A percentile compares a stretch with the other conserved stretches of the same genome.
Conservation (phyloP, 2,797 vertebrate genomes). For the Anomalospiza imberbis region DNA sequence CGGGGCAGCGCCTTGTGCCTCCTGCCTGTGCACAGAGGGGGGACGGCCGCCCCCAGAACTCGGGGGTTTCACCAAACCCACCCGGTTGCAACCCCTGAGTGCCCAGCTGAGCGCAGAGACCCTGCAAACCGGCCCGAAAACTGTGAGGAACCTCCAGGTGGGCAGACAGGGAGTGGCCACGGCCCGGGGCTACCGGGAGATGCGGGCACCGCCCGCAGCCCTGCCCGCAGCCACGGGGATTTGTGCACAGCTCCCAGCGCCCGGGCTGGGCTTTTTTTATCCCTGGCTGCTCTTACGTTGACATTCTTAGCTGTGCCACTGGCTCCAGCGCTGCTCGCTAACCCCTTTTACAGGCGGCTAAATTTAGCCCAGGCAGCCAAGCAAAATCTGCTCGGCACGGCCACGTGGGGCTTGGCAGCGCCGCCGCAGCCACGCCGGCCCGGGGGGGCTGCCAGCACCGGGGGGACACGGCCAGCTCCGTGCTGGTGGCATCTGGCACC, state of each 20-base stretch:
- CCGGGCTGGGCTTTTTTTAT: conserved; percentile 50
- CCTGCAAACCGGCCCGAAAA: not conserved
- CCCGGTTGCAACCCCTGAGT: rapidly evolving
- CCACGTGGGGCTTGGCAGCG: not conserved
- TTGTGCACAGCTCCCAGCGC: conserved; percentile 33
- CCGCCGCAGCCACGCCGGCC: not conserved
- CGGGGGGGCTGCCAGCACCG: not conserved
- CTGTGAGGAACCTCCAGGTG: rapidly evolving
- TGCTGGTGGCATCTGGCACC: not conserved
- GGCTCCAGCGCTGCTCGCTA: conserved; percentile 46
- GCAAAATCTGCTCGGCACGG: conserved; percentile 49
- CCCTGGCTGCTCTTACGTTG: conserved; percentile 54
- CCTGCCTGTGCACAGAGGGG: rapidly evolving
- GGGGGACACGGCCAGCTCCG: not conserved
- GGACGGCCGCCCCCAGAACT: not conserved
- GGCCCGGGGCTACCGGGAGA: rapidly evolving
- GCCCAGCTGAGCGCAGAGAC: rapidly evolving
- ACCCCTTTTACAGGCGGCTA: conserved; percentile 62
- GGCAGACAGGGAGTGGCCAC: rapidly evolving
- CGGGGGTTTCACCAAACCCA: not conserved
- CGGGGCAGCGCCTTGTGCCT: rapidly evolving
- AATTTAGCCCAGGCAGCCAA: conserved; percentile 62
- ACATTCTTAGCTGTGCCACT: conserved; percentile 59
- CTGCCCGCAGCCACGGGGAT: not conserved
- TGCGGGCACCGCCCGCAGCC: not conserved